Evolutionary conservation across 2,797 vertebrate species (phyloP).

Genomic region (Tadarida brasiliensis): DNA sequence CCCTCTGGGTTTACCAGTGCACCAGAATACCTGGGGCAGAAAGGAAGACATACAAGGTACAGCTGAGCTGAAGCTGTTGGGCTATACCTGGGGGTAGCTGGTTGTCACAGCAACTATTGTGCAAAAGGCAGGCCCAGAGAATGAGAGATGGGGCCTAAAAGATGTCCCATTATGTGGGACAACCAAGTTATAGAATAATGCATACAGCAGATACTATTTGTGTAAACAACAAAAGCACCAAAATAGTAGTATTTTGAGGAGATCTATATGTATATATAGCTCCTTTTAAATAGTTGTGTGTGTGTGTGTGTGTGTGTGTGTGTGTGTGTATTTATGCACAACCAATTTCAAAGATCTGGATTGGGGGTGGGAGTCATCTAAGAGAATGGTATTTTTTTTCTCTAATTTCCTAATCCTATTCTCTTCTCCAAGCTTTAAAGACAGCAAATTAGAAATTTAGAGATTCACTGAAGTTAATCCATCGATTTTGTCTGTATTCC

Average conservation of each 20-base stretch:
- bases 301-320: not conserved
- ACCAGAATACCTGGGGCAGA: not conserved
- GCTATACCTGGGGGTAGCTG: not conserved
- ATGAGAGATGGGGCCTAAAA: not conserved
- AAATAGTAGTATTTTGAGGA: not conserved
- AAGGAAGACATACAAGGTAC: not conserved
- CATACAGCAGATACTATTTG: not conserved
- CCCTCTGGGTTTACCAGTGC: not conserved
- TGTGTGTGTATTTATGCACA: not conserved
- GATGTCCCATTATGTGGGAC: not conserved
- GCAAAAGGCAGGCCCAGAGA: not conserved
- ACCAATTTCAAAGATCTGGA: not conserved
- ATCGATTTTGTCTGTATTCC: not conserved
- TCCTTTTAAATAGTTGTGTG: not conserved
- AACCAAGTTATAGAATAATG: conserved; percentile 12
- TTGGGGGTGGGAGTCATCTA: not conserved
- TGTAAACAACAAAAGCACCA: not conserved
- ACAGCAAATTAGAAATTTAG: not conserved
- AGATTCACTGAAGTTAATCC: not conserved
- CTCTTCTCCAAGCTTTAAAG: not conserved
- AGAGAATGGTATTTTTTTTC: not conserved
- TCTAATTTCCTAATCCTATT: not conserved
- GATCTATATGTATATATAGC: not conserved
- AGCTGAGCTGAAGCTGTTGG: not conserved
- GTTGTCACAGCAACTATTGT: conserved; percentile 55